Evolutionary conservation across 2,797 vertebrate species (phyloP), one percentile per base, ranked within the genome.

Genomic region (Karalla daura): DNA sequence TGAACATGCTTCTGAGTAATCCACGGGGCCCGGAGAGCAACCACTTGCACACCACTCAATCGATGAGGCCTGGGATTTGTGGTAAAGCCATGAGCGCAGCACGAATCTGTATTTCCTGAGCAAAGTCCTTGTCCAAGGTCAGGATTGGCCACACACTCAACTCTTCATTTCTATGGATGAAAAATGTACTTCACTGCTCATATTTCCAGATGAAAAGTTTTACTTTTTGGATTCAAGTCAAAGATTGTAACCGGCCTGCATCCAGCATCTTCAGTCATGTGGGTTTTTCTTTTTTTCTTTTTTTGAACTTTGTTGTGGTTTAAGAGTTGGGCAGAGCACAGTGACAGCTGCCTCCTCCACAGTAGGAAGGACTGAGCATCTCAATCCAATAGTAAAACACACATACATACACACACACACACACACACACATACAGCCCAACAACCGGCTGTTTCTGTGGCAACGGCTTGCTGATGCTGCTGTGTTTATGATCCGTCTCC

Each of bases 41-140:
- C 84, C 89, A 84, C 86, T 91, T 86, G 91, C 62, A 82, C 68
- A 86, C 84, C 89, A 87, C 80, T 92, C 89, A 87, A 89, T 91
- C 85, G 91, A 81, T 85, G 83, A 81, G 70, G 84, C 67, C 76
- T 43, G 66, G 86, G 88, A 88, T 90, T 90, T 92, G 89, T 70
- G 67, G 72, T 78, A 88, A 89, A 88, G 77, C 81, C 76, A 76
- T 12, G 15, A 74, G 75, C 20, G 10, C 73, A 32, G 73, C 55
- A 44, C 62, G 77, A 86, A 83, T 87, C 72, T 67, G 49, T 75
- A 76, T 75, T 72, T 82, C 64, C 75, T 77, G 43, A 75, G 71
- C 70, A 69, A 66, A 74, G 72, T 65, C 81, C 76, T 81, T 64
- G 68, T 60, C 33, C 80, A 87, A 85, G 84, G 80, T 86, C 83